These are phyloP conservation scores for Aplocera efformata DNA, from an alignment of 2,888 invertebrate genomes.

Conservation along the genomic window DNA sequence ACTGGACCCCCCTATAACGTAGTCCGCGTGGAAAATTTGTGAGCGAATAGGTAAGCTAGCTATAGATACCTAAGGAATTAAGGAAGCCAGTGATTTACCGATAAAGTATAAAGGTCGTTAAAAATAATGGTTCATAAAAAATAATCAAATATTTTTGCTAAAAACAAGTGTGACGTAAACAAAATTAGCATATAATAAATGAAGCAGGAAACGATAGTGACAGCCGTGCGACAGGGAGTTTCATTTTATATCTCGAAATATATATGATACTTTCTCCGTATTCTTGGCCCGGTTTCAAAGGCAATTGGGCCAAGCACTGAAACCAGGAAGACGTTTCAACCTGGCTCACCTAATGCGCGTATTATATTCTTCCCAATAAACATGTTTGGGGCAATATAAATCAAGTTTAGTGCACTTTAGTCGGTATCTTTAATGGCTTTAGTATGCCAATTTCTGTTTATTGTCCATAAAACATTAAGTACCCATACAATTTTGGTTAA, in stretches of 20 bases:
- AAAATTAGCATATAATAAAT: constrained; percentile 45
- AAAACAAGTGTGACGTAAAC: constrained; percentile 16
- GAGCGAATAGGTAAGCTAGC: too few species aligned
- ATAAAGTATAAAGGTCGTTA: constrained; percentile 5
- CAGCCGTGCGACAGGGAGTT: constrained; percentile 43
- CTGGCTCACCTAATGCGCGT: constrained; percentile 38
- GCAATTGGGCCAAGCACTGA: constrained; percentile 57
- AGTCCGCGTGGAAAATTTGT: too few species aligned
- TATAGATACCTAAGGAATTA: too few species aligned
- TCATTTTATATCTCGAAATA: constrained; percentile 47
- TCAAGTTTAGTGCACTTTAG: constrained; percentile 24
- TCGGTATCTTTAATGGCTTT: constrained; percentile 21
- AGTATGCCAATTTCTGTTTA: constrained; percentile 20
- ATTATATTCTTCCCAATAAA: constrained; percentile 38
- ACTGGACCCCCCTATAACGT: too few species aligned
- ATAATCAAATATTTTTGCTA: constrained; percentile 17
- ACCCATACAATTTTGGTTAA: too few species aligned
- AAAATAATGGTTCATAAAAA: constrained; percentile 11
- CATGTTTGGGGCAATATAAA: constrained; percentile 34
- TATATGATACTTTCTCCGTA: constrained; percentile 61
- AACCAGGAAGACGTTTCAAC: constrained; percentile 54
- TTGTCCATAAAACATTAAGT: constrained; percentile 15
- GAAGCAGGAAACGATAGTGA: constrained; percentile 49
- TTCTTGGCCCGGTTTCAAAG: constrained; percentile 69
- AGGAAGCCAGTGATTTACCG: neutral